These are phyloP conservation scores for Hemiscyllium ocellatum DNA, from an alignment of 2,113 vertebrate genomes.

Conservation along the genomic window DNA sequence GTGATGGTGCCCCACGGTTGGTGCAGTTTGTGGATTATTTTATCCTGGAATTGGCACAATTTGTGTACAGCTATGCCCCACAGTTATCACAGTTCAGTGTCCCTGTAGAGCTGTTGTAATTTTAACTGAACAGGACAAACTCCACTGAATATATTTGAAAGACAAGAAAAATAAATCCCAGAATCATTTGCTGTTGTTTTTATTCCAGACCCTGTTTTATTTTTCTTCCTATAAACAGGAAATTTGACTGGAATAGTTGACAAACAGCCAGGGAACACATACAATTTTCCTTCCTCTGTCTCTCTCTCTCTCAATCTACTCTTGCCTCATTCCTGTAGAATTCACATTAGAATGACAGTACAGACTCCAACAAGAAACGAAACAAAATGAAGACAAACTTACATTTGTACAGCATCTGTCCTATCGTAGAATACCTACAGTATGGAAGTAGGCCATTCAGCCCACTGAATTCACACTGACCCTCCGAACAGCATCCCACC, in stretches of 20 bases:
- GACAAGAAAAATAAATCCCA: background rate
- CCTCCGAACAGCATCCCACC: too few relatives aligned
- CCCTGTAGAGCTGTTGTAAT: background rate
- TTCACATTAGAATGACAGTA: background rate
- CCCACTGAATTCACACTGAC: too few relatives aligned
- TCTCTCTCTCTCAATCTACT: background rate
- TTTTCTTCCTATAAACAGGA: slow-evolving; percentile 41
- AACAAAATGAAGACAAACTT: background rate
- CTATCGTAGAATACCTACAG: too few relatives aligned
- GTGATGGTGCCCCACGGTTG: too few relatives aligned
- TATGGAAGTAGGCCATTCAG: too few relatives aligned
- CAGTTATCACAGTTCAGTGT: background rate
- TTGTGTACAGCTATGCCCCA: too few relatives aligned
- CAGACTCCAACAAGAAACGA: background rate
- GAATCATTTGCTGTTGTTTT: background rate
- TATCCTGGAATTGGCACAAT: too few relatives aligned
- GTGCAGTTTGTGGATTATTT: too few relatives aligned
- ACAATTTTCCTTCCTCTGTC: slow-evolving; percentile 32
- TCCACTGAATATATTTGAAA: background rate
- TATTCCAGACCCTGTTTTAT: background rate
- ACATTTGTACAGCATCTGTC: background rate
- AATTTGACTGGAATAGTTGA: slow-evolving; percentile 37
- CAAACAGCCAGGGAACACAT: slow-evolving; percentile 38
- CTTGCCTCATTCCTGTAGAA: background rate
- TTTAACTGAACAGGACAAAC: background rate